Percentiles rank a stretch among this genome's conserved stretches.
These are phyloP conservation scores for Coreius guichenoti DNA, from an alignment of 2,797 vertebrate species.

Conservation along the genomic window DNA sequence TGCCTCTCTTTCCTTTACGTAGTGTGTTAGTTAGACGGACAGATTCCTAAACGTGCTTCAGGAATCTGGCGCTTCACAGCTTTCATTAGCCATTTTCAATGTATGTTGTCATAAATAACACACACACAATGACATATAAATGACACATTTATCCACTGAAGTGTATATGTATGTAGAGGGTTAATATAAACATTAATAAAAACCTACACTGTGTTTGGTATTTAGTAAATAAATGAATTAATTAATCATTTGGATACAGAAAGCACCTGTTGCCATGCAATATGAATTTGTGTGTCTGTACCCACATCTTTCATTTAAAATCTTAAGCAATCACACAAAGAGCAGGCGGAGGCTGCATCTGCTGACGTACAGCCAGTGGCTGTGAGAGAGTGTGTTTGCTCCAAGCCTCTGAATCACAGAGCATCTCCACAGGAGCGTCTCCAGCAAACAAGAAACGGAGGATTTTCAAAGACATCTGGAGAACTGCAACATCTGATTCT, in stretches of 20 bases:
- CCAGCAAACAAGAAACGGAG: constrained; percentile 23
- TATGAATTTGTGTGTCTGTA: neutral
- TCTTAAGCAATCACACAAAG: constrained; percentile 41
- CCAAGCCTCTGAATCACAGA: constrained; percentile 25
- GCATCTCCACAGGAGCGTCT: constrained; percentile 41
- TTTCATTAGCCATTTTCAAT: neutral
- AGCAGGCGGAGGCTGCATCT: constrained; percentile 38
- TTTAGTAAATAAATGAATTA: neutral
- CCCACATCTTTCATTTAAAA: constrained; percentile 29
- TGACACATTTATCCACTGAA: neutral
- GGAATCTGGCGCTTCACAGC: neutral
- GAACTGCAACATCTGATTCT: constrained; percentile 8
- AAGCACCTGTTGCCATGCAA: constrained; percentile 1
- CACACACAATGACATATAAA: neutral
- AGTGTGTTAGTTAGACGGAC: neutral
- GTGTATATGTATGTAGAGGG: neutral
- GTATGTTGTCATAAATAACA: neutral
- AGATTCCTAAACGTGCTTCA: neutral
- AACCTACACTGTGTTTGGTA: neutral
- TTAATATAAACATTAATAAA: neutral
- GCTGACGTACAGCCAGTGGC: constrained; percentile 43
- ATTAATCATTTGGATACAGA: neutral
- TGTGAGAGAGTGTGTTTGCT: constrained; percentile 50
- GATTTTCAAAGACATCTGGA: constrained; percentile 19
- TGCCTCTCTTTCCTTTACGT: neutral